These are phyloP conservation scores for Cuculus canorus DNA, from an alignment of 2,797 vertebrate species.

Conservation along the genomic window DNA sequence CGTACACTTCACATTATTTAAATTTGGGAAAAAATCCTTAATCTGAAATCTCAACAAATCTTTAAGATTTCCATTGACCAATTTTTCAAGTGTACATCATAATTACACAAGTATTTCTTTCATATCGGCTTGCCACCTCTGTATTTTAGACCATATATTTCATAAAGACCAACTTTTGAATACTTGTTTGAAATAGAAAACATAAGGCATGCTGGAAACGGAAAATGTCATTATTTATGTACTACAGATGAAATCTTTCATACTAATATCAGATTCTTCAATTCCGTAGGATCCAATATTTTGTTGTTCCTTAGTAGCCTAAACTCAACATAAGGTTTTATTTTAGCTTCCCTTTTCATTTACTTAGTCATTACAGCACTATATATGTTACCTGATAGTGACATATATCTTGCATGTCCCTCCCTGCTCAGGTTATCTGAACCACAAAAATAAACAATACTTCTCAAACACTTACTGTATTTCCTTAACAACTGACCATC, in stretches of 20 bases:
- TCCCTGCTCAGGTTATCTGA: not conserved
- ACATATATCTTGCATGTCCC: not conserved
- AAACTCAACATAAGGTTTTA: not conserved
- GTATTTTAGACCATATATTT: not conserved
- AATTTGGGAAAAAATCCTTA: no score
- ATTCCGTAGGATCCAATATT: not conserved
- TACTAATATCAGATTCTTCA: not conserved
- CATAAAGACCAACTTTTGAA: not conserved
- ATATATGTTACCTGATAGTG: not conserved
- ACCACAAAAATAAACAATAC: not conserved
- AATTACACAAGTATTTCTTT: not conserved
- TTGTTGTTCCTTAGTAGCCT: not conserved
- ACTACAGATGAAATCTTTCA: not conserved
- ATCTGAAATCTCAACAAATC: not conserved
- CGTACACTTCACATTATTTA: rapidly evolving
- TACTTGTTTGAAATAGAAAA: not conserved
- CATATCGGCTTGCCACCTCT: not conserved
- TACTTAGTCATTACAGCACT: not conserved
- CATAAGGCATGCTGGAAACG: not conserved
- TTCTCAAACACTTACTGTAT: not conserved
- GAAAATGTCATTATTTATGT: not conserved
- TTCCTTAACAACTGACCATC: not conserved
- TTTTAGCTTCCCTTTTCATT: not conserved
- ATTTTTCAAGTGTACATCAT: not conserved
- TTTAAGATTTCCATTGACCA: rapidly evolving